Evolutionary conservation across 2,888 invertebrate species (phyloP).

Genomic region (Schizaphis graminum): DNA sequence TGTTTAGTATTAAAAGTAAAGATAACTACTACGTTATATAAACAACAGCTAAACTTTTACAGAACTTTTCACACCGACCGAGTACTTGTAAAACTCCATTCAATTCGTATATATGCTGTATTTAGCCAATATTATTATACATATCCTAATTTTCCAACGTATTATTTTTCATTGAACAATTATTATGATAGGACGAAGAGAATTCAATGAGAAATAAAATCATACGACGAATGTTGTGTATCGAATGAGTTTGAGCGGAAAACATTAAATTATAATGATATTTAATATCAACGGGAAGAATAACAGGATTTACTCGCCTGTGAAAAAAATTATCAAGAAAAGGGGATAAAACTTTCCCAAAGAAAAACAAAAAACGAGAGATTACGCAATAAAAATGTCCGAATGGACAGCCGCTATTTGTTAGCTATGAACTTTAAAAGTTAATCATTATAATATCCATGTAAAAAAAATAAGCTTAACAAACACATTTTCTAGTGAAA

Average conservation of each 20-base stretch:
- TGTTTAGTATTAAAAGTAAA: not conserved
- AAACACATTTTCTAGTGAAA: not conserved
- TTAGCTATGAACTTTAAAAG: slow-evolving; percentile 34
- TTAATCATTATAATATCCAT: slow-evolving; percentile 57
- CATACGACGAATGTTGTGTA: not conserved
- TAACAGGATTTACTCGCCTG: not conserved
- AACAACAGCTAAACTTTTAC: not conserved
- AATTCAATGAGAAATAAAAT: not conserved
- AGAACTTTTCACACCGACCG: not conserved
- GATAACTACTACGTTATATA: not conserved
- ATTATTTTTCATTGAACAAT: not conserved
- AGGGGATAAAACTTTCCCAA: slow-evolving; percentile 35
- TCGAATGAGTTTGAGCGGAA: not conserved
- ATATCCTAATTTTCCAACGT: not conserved
- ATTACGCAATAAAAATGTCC: slow-evolving; percentile 51
- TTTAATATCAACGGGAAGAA: not conserved
- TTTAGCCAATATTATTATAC: not conserved
- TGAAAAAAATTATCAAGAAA: slow-evolving; percentile 39
- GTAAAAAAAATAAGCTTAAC: slow-evolving; percentile 44
- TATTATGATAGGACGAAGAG: not conserved
- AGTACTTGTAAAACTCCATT: not conserved
- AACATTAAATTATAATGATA: not conserved
- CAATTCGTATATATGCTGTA: not conserved
- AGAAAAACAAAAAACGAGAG: slow-evolving; percentile 31
- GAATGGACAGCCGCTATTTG: slow-evolving; percentile 38